These are phyloP conservation scores for Fragum fragum DNA, from an alignment of 2,888 invertebrate genomes.

Conservation along the genomic window DNA sequence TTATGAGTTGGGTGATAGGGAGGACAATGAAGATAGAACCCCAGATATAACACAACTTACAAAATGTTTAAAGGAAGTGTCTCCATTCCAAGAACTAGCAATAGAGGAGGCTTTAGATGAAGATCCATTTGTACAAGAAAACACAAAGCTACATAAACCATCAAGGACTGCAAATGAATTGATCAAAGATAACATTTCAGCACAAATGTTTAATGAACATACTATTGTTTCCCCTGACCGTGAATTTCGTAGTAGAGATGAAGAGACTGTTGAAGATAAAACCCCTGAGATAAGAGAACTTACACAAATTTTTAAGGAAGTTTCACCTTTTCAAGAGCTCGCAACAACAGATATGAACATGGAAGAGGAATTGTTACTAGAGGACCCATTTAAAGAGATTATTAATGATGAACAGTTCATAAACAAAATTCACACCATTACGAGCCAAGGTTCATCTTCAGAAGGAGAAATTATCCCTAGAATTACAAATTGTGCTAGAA, in stretches of 20 bases:
- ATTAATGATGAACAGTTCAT: neutral
- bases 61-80: constrained; percentile 44
- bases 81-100: constrained; percentile 53
- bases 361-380: neutral
- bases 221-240: neutral
- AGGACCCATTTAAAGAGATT: neutral
- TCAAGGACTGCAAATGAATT: neutral
- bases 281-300: neutral
- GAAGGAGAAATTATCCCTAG: neutral
- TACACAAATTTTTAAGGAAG: neutral
- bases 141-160: neutral
- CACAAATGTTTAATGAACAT: neutral
- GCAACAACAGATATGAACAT: neutral
- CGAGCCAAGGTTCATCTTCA: neutral
- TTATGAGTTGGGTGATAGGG: neutral
- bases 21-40: constrained; percentile 21
- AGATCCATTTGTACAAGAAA: neutral
- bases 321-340: neutral
- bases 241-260: neutral
- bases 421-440: neutral
- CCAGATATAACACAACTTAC: constrained; percentile 40
- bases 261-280: neutral
- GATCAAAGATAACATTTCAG: neutral
- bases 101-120: neutral
- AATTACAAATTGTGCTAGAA: too few species aligned